Conservation (phyloP, 2,113 vertebrate species). For the Edolisoma coerulescens region DNA sequence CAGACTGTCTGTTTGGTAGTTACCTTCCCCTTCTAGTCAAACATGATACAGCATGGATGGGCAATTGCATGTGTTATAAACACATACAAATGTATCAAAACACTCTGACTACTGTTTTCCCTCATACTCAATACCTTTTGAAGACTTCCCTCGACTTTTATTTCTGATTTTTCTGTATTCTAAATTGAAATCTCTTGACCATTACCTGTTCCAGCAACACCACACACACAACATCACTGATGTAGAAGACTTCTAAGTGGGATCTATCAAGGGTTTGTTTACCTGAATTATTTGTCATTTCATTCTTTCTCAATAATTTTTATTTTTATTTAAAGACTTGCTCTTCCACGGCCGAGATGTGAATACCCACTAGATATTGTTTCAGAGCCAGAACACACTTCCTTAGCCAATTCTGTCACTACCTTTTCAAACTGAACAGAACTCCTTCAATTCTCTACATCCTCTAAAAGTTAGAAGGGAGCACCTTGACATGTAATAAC, state of each 20-base stretch:
- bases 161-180: constrained; percentile 6
- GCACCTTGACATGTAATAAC: constrained; percentile 32
- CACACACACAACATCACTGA: background rate
- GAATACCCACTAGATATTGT: background rate
- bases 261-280: constrained; percentile 17
- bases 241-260: background rate
- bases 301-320: background rate
- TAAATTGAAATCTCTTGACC: background rate
- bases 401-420: constrained; percentile 59
- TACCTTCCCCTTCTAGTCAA: background rate
- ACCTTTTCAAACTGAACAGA: constrained; percentile 60
- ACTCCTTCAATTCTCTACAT: constrained; percentile 38
- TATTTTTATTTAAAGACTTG: constrained; percentile 26
- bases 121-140: constrained; percentile 20
- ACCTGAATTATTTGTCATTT: constrained; percentile 14
- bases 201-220: background rate
- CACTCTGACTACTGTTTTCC: background rate
- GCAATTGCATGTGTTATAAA: background rate
- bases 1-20: background rate
- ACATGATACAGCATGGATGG: background rate
- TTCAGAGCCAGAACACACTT: constrained; percentile 52
- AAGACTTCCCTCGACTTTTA: background rate
- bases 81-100: background rate
- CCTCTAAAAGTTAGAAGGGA: constrained; percentile 41
- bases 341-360: background rate